phyloP scores from a whole-genome alignment of 2,113 vertebrate genomes.

The Alligator mississippiensis region DNA sequence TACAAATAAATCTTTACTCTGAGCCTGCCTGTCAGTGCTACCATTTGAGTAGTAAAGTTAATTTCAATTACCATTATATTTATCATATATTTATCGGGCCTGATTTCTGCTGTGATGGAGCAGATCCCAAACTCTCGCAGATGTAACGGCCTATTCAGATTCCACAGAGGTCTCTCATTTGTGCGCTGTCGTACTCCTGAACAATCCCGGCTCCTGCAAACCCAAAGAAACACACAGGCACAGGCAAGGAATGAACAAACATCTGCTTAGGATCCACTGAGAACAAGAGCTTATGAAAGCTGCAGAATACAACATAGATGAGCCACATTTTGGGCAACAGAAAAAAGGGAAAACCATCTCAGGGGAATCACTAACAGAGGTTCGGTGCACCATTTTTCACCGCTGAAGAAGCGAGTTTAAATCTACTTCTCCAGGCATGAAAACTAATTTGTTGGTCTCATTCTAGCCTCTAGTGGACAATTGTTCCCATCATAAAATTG shows the following conservation, averaged over 20 bases:
- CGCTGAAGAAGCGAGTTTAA: neutral
- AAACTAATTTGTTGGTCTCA: neutral
- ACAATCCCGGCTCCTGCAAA: neutral
- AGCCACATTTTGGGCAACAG: neutral
- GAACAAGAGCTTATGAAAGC: constrained; percentile 12
- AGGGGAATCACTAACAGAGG: neutral
- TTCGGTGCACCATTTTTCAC: rapidly evolving
- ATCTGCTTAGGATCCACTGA: neutral
- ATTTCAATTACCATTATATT: neutral
- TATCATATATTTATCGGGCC: neutral
- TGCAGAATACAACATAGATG: neutral
- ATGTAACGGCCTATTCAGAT: neutral
- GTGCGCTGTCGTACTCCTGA: neutral
- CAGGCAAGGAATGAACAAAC: constrained; percentile 9
- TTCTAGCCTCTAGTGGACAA: neutral
- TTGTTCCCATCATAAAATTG: neutral
- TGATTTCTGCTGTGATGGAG: neutral
- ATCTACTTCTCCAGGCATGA: neutral
- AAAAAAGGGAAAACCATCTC: neutral
- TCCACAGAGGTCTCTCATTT: neutral
- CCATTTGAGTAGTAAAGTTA: neutral
- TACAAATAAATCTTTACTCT: neutral
- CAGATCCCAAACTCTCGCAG: neutral
- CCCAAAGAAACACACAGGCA: constrained; percentile 7
- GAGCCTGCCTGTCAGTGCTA: neutral